Evolutionary conservation across 2,113 vertebrate genomes (phyloP).

Genomic region (Myrmecophaga tridactyla): DNA sequence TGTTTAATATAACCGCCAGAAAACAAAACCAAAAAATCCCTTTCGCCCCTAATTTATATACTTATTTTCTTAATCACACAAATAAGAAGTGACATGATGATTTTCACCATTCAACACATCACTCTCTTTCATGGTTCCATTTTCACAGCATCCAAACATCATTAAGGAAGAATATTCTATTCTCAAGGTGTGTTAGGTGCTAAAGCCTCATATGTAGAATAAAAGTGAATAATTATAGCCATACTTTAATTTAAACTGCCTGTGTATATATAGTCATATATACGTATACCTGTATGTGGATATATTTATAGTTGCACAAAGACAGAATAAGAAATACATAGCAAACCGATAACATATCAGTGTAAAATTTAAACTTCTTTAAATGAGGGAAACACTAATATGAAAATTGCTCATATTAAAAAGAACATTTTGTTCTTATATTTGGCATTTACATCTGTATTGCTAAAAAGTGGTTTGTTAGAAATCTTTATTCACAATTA

Average conservation of each 20-base stretch:
- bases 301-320: background rate
- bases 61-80: background rate
- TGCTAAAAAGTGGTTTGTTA: background rate
- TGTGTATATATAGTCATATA: too few species aligned
- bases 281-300: background rate
- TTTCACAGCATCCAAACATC: background rate
- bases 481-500: slow-evolving; percentile 53
- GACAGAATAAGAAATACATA: background rate
- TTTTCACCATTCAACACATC: slow-evolving; percentile 16
- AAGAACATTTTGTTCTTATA: background rate
- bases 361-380: slow-evolving; percentile 14
- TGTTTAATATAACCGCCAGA: background rate
- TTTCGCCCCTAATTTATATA: background rate
- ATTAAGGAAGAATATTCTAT: background rate
- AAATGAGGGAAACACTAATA: slow-evolving; percentile 16
- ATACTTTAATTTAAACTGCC: background rate
- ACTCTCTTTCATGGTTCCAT: slow-evolving; percentile 10
- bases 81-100: background rate
- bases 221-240: background rate
- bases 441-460: background rate
- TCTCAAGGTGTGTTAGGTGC: background rate
- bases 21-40: too few species aligned
- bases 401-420: slow-evolving; percentile 9
- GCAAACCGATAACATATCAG: background rate
- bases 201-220: background rate